Evolutionary conservation across 2,113 vertebrate species (phyloP), one percentile per base, ranked within the genome.

Genomic region (Epinephelus cyanopodus): DNA sequence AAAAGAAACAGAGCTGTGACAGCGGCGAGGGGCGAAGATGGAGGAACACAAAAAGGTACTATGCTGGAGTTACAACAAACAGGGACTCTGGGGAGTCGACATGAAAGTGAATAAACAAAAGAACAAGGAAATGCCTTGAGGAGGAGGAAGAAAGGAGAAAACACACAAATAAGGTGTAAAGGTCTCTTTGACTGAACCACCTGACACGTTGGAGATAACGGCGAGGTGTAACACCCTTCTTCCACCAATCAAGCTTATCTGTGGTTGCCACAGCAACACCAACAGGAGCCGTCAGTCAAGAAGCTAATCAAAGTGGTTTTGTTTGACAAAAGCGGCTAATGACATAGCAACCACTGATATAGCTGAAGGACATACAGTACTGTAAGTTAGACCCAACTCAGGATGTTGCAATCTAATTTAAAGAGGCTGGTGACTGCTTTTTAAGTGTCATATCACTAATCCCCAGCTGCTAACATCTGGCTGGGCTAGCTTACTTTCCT

Each of bases 161-260:
- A 57, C 39, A 50, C 10, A 58, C 61, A 53, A 75, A 57, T 56
- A 75, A 79, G 64, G 84, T 85, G 73, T 85, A 85, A 89, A 90
- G 88, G 84, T 90, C 86, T 75, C 47, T 27, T 18, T 15, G 17
- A 71, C 14, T 29, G 21, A 79, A 37, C 71, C 54, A 63, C 27
- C 64, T 70, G 60, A 81, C 65, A 52, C 39, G 19, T 61, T 23
- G 3, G 57, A 53, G 86, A 90, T 89, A 87, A 81, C 45, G 0
- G 18, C 7, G 11, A 82, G 60, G 71, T 53, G 33, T 1, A 27
- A 67, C 73, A 14, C 10, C 14, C 52, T 17, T 11, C 53, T 21
- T 78, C 33, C 37, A 60, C 60, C 76, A 58, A 74, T 72, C 58
- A 2, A 17, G 27, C 54, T 76, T 78, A 66, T 83, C 70, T 5